A percentile compares a stretch with the other conserved stretches of the same genome.
phyloP scores from a whole-genome alignment of 2,888 invertebrate genomes.

The Xanthorhoe designata region DNA sequence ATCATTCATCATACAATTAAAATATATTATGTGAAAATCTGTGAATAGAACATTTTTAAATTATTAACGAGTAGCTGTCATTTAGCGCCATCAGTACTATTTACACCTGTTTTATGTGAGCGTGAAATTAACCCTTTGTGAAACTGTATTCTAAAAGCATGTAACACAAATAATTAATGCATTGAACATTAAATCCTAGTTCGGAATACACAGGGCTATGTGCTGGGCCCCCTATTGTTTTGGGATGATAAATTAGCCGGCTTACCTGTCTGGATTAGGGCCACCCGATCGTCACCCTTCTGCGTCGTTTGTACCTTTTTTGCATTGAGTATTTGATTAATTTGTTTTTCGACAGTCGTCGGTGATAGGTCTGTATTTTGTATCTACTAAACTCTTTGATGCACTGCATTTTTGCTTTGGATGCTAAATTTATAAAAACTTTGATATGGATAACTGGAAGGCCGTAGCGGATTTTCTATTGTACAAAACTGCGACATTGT shows the following conservation, averaged over 20 bases:
- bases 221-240: conserved; percentile 75
- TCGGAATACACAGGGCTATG: conserved; percentile 58
- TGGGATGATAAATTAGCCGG: conserved; percentile 82
- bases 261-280: conserved; percentile 83
- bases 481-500: too few relatives aligned
- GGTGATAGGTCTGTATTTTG: conserved; percentile 20
- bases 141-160: conserved; percentile 41
- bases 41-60: too few relatives aligned
- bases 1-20: too few relatives aligned
- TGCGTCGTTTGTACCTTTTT: conserved; percentile 70
- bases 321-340: conserved; percentile 76
- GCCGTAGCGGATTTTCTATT: too few relatives aligned
- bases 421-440: neutral
- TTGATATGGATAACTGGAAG: too few relatives aligned
- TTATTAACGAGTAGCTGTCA: neutral
- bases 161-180: conserved; percentile 49
- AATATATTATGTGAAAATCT: too few relatives aligned
- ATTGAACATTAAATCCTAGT: conserved; percentile 68
- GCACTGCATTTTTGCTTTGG: neutral
- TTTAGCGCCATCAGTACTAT: neutral
- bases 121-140: neutral
- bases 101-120: neutral
- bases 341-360: conserved; percentile 65
- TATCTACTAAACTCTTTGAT: neutral
- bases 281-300: conserved; percentile 71